Evolutionary conservation across 2,113 vertebrate species (phyloP), one percentile per base, ranked within the genome.

Genomic region (Oreochromis niloticus): DNA sequence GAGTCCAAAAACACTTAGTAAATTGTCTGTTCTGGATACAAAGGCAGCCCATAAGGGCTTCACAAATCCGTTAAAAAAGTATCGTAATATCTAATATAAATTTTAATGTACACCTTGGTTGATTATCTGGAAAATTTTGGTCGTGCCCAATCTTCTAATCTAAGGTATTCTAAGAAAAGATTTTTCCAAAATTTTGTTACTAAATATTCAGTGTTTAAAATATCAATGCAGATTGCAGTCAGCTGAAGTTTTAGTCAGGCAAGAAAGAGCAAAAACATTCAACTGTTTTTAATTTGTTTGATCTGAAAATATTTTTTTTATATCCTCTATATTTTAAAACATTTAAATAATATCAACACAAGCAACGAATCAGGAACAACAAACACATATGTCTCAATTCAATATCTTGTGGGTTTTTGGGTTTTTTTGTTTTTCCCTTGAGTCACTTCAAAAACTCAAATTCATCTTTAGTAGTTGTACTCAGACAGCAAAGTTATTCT

Each of bases 321-420:
- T 59, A 59, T 59, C 7, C 56, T 59, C 56, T 59, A 17, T 30
- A 59, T 59, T 59, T 59, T 59, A 59, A 59, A 59, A 59, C 14
- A 59, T 32, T 59, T 17, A 9, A 32, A 59, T 59, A 59, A 32
- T 30, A 32, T 3, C 56, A 59, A 59, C 56, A 32, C 56, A 32
- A 0, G 56, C 56, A 59, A 59, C 1, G 1, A 32, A 59, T 9
- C 13, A 30, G 27, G 27, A 59, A 59, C 13, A 30, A 59, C 13
- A 32, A 59, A 59, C 27, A 16, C 24, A 59, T 30, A 3, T 59
- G 27, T 59, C 27, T 59, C 13, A 16, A 32, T 59, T 32, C 56
- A 59, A 30, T 59, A 59, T 59, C 24, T 59, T 59, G 56, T 16
- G 13, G 48, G 43, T 12, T 24, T 12, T 6, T 2, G 24, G 24